phyloP scores from a whole-genome alignment of 2,888 invertebrate species.

The Euphydryas editha region DNA sequence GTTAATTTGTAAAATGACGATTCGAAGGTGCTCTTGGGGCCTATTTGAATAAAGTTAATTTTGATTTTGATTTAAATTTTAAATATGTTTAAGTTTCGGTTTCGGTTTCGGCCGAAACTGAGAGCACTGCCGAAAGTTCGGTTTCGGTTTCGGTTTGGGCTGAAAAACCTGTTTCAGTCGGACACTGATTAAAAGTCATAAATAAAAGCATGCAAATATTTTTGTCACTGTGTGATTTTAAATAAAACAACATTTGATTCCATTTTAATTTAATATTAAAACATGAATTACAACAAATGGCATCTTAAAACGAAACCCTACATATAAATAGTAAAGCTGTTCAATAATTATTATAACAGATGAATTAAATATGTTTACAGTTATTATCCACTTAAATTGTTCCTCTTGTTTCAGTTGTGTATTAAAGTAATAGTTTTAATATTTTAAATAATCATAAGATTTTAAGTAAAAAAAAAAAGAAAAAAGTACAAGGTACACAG shows the following conservation, averaged over 20 bases:
- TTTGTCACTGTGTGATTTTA: constrained; percentile 12
- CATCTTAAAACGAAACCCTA: constrained; percentile 73
- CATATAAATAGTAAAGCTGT: constrained; percentile 83
- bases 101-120: too few relatives aligned
- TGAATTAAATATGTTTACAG: constrained; percentile 44
- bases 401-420: not conserved
- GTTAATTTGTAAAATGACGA: too few relatives aligned
- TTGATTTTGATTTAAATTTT: too few relatives aligned
- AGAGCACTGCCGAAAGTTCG: too few relatives aligned
- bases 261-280: constrained; percentile 80
- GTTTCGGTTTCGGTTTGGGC: too few relatives aligned
- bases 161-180: too few relatives aligned
- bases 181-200: too few relatives aligned
- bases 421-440: not conserved
- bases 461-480: not conserved
- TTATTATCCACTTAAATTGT: constrained; percentile 36
- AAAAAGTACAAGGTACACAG: not conserved
- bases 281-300: constrained; percentile 84
- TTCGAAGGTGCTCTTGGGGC: too few relatives aligned
- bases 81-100: too few relatives aligned
- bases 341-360: constrained; percentile 59
- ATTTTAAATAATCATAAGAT: not conserved
- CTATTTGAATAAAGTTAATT: too few relatives aligned
- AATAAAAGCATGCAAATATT: not conserved
- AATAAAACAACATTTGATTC: constrained; percentile 59